Conservation (phyloP, 2,888 invertebrate species). For the Acronicta psi region DNA sequence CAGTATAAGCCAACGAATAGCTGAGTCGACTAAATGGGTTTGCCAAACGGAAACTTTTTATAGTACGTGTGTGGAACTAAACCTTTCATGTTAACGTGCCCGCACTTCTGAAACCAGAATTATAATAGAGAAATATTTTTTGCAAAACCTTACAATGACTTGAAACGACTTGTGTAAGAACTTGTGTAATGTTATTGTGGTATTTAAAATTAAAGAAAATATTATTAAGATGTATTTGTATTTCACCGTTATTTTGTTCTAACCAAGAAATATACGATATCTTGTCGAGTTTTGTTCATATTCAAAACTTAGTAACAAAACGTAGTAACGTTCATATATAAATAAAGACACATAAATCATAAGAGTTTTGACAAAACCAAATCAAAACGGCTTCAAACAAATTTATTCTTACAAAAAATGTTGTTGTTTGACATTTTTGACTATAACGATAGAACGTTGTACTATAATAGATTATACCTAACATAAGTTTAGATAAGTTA, state of each 20-base stretch:
- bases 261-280: background rate
- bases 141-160: constrained; percentile 28
- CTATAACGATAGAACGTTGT: too few relatives aligned
- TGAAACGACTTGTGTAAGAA: constrained; percentile 28
- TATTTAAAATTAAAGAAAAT: background rate
- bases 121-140: constrained; percentile 37
- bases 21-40: constrained; percentile 37
- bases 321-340: background rate
- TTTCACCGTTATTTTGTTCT: background rate
- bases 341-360: background rate
- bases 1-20: constrained; percentile 33
- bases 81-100: constrained; percentile 44
- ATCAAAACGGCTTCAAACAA: background rate
- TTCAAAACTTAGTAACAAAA: background rate
- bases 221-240: background rate
- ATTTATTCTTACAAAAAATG: too few relatives aligned
- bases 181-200: background rate
- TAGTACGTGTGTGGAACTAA: constrained; percentile 30
- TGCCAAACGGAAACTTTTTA: constrained; percentile 45
- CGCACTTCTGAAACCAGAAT: constrained; percentile 32
- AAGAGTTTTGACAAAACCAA: too few relatives aligned
- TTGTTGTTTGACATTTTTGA: too few relatives aligned
- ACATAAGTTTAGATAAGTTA: background rate
- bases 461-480: background rate
- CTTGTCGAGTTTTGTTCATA: background rate